These are phyloP conservation scores for Limnephilus lunatus DNA, from an alignment of 2,888 invertebrate genomes.

Conservation along the genomic window DNA sequence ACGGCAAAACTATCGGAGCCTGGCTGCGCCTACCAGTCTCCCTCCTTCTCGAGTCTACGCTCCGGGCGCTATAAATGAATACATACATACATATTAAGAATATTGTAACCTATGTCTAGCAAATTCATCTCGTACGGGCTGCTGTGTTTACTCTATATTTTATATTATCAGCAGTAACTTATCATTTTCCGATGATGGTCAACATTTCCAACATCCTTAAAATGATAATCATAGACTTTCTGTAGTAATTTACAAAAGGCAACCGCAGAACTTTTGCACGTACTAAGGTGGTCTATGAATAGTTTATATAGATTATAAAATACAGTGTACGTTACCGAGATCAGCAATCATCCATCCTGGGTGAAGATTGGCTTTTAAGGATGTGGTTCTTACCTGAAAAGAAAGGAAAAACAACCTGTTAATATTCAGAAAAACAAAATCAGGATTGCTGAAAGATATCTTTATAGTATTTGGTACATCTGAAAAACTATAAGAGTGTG, in stretches of 20 bases:
- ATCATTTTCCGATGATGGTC: neutral
- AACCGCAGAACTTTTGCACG: neutral
- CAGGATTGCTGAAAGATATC: neutral
- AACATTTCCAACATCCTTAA: neutral
- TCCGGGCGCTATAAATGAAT: slow-evolving; percentile 44
- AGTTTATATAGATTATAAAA: neutral
- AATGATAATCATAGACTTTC: neutral
- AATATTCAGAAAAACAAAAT: neutral
- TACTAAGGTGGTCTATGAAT: neutral
- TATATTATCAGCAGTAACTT: slow-evolving; percentile 2
- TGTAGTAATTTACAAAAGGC: neutral
- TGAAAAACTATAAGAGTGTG: neutral
- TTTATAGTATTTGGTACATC: neutral
- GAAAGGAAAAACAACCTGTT: neutral
- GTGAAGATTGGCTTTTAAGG: neutral
- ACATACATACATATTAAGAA: slow-evolving; percentile 15
- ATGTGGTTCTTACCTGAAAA: slow-evolving; percentile 34
- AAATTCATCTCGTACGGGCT: neutral
- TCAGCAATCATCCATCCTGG: neutral
- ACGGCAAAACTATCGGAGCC: slow-evolving; percentile 48
- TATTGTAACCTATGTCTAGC: neutral
- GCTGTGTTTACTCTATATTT: slow-evolving; percentile 2
- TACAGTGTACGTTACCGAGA: neutral
- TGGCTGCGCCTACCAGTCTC: slow-evolving; percentile 29
- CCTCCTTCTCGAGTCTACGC: slow-evolving; percentile 46